Evolutionary conservation across 2,888 invertebrate genomes (phyloP), one percentile per base, ranked within the genome.

Genomic region (Luffia ferchaultella): DNA sequence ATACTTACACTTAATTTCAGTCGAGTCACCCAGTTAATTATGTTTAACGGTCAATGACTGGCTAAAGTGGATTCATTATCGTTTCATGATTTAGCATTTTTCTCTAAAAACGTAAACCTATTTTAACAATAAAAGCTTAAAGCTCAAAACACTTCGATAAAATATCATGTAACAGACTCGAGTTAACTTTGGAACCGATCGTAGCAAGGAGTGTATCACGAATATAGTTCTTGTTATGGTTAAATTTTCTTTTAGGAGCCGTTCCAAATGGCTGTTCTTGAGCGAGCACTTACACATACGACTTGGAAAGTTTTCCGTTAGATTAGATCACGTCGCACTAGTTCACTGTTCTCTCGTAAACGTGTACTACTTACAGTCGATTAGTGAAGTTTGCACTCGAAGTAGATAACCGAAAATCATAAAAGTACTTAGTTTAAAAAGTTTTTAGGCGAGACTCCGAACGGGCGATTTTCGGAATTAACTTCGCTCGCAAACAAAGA

Each of bases 11-110:
- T 41, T 30, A 40, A 48, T 15, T 49, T 49, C 43, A 43, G 76
- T 70, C 62, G 73, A 76, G 78, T 80, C 80, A 80, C 74, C 62
- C 65, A 66, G 76, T 76, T 78, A 77, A 78, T 80, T 79, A 78
- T 75, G 74, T 72, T 67, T 66, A 62, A 64, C 69, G 68, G 71
- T 74, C 72, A 75, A 74, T 77, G 76, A 79, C 64, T 75, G 68
- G 71, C 68, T 60, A 62, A 73, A 71, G 64, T 67, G 52, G 43
- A 51, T 53, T 58, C 56, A 58, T 58, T 58, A 58, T 56, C 55
- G 54, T 53, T 43, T 50, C 48, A 54, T 58, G 56, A 58, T 48
- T 53, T 18, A 20, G 50, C 52, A 53, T 50, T 52, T 53, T 55
- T 55, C 44, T 52, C 53, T 53, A 50, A 52, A 51, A 49, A 49